Evolutionary conservation across 2,113 vertebrate species (phyloP).

Genomic region (Oceanites oceanicus): DNA sequence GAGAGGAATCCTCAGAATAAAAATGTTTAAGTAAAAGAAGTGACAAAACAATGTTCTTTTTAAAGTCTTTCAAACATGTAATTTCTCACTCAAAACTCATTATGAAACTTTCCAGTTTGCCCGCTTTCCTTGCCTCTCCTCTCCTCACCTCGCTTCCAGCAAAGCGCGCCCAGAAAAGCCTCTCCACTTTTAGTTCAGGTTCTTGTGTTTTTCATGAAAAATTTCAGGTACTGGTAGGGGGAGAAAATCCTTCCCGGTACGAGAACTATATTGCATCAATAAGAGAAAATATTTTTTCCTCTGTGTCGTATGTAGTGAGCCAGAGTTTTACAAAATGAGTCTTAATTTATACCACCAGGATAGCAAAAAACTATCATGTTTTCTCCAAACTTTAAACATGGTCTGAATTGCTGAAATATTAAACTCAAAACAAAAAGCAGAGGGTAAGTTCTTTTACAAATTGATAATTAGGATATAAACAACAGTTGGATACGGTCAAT

Average conservation of each 20-base stretch:
- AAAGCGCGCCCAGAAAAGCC: neutral
- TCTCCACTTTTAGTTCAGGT: neutral
- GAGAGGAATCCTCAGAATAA: neutral
- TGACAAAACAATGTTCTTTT: neutral
- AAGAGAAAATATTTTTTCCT: neutral
- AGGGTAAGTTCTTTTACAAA: neutral
- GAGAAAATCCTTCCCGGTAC: neutral
- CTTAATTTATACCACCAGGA: neutral
- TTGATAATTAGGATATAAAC: neutral
- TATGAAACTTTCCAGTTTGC: neutral
- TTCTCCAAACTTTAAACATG: neutral
- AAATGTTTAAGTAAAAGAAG: neutral
- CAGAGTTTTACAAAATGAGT: neutral
- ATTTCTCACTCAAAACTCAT: neutral
- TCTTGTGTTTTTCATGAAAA: neutral
- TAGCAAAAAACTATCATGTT: neutral
- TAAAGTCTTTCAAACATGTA: neutral
- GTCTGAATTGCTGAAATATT: neutral
- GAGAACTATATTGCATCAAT: neutral
- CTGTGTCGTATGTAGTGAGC: rapidly evolving
- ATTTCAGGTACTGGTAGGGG: neutral
- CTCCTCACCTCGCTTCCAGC: neutral
- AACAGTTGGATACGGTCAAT: neutral
- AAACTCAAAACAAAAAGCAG: neutral
- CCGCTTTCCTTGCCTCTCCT: neutral